Evolutionary conservation across 1,140 invertebrate genomes (phyloP), one percentile per base, ranked within the genome.

Genomic region (Trichomalopsis sarcophagae): DNA sequence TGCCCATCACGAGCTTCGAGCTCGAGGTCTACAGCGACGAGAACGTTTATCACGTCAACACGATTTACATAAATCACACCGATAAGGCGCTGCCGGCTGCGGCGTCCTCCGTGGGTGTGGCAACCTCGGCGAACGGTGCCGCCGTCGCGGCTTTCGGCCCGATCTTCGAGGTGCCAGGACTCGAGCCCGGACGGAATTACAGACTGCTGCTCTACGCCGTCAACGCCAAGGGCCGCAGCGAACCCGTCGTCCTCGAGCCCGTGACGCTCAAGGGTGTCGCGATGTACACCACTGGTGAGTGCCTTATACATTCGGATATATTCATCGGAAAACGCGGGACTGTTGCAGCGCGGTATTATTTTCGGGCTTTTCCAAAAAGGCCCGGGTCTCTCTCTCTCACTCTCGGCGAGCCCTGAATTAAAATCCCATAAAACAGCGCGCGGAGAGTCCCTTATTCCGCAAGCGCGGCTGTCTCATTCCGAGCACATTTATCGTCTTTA

Each of bases 191-290:
- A 4, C 95, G 95, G 33, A 96, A 95, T 88, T 97, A 97, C 91
- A 93, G 95, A 71, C 95, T 97, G 75, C 94, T 96, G 87, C 93
- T 97, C 80, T 98, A 97, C 90, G 96, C 97, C 1, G 95, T 96
- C 80, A 98, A 98, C 92, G 95, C 96, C 71, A 97, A 97, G 90
- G 97, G 97, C 30, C 94, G 95, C 47, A 97, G 97, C 87, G 96
- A 97, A 87, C 95, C 97, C 27, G 95, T 96, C 47, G 95, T 96
- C 17, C 95, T 98, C 44, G 96, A 97, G 90, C 96, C 96, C 10
- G 95, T 97, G 87, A 96, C 96, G n/a, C 94, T 97, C 84, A 96
- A 96, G 89, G 96, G 96, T 86, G 96, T 97, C 85, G 96, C 96
- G 5, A 97, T 92, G 91, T 92, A 91, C 81, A 91, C 91, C 14